Evolutionary conservation across 2,888 invertebrate species (phyloP).

Genomic region (Netelia fuscicornis): DNA sequence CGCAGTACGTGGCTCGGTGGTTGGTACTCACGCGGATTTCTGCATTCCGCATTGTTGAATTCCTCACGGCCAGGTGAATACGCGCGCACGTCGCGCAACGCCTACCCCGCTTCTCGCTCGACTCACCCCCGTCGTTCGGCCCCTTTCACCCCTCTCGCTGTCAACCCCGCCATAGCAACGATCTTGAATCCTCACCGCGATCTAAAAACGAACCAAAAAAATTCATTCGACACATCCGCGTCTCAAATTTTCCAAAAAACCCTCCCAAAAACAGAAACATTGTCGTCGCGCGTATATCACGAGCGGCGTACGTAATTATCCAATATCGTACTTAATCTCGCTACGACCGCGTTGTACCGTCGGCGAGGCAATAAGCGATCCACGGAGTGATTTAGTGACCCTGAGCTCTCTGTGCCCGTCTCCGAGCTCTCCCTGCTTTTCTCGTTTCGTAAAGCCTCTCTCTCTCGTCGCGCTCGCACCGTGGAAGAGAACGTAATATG

Average conservation of each 20-base stretch:
- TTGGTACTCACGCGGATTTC: constrained; percentile 53
- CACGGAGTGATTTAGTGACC: constrained; percentile 50
- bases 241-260: too few species aligned
- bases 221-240: too few species aligned
- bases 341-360: background rate
- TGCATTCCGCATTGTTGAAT: constrained; percentile 74
- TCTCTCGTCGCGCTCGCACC: constrained; percentile 1
- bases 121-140: constrained; percentile 21
- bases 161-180: constrained; percentile 1
- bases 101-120: constrained; percentile 28
- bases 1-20: constrained; percentile 24
- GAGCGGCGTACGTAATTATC: background rate
- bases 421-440: constrained; percentile 10
- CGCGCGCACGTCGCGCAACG: constrained; percentile 37
- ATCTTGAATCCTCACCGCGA: too few species aligned
- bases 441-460: constrained; percentile 33
- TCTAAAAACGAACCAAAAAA: too few species aligned
- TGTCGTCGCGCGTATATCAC: too few species aligned
- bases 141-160: constrained; percentile 6
- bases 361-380: constrained; percentile 9
- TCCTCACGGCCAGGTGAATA: constrained; percentile 76
- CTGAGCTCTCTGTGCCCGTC: constrained; percentile 41
- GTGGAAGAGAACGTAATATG: constrained; percentile 43
- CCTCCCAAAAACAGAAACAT: too few species aligned
- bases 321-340: background rate